Conservation (phyloP, 2,797 vertebrate species). For the Acestrorhynchus altus region DNA sequence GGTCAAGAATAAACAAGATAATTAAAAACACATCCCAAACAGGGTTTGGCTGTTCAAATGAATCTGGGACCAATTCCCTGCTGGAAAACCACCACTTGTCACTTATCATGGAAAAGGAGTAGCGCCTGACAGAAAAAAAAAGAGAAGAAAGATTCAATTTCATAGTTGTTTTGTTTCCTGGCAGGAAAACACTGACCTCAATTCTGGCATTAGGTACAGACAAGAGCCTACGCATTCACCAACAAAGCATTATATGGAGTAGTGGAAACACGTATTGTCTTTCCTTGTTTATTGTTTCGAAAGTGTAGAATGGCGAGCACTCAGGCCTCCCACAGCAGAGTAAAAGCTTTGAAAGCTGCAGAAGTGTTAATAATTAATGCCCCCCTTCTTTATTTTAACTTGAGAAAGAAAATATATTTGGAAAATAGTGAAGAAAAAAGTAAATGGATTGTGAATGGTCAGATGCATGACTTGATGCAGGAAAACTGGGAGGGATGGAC, state of each 20-base stretch:
- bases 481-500: neutral
- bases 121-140: neutral
- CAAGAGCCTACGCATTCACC: conserved; percentile 4
- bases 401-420: neutral
- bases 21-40: conserved; percentile 26
- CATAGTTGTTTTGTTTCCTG: conserved; percentile 13
- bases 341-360: conserved; percentile 46
- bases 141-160: conserved; percentile 10
- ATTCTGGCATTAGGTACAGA: conserved; percentile 2
- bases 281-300: conserved; percentile 9
- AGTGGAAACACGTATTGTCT: conserved; percentile 15
- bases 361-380: conserved; percentile 26
- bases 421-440: conserved; percentile 7
- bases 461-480: neutral
- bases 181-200: conserved; percentile 22
- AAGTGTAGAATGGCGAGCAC: conserved; percentile 1
- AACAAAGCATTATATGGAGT: neutral
- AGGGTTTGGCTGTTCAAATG: neutral
- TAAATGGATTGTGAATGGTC: neutral
- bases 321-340: conserved; percentile 9
- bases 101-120: neutral
- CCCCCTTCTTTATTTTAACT: neutral
- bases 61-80: neutral
- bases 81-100: neutral
- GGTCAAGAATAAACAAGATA: conserved; percentile 43